A percentile compares a stretch with the other conserved stretches of the same genome.
phyloP scores from a whole-genome alignment of 1,140 invertebrate species.

The Leptinotarsa texana region DNA sequence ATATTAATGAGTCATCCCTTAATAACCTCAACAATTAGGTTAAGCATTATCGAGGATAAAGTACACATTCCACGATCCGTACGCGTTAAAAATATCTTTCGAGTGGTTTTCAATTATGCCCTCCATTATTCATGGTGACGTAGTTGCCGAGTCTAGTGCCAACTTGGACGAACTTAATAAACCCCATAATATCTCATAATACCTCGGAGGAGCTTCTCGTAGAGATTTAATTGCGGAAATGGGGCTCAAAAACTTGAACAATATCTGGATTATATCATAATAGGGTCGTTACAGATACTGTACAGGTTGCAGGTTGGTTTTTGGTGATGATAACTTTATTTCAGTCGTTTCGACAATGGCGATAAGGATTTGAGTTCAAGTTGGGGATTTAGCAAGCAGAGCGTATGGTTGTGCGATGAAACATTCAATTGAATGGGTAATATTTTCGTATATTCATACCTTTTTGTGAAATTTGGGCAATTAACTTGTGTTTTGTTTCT shows the following conservation, averaged over 20 bases:
- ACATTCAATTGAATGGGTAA: too few species aligned
- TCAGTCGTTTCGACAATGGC: too few species aligned
- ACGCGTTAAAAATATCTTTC: slow-evolving; percentile 1
- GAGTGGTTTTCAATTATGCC: slow-evolving; percentile 21
- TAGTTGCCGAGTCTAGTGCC: neutral
- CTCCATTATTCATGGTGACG: slow-evolving; percentile 15
- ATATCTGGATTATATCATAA: slow-evolving; percentile 30
- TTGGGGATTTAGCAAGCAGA: too few species aligned
- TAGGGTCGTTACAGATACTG: neutral
- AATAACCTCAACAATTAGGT: too few species aligned
- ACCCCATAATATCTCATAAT: slow-evolving; percentile 32
- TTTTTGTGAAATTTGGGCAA: too few species aligned
- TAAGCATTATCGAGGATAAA: neutral
- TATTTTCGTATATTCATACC: too few species aligned
- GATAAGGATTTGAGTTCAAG: too few species aligned
- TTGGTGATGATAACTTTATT: neutral
- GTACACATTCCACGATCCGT: neutral
- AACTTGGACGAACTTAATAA: slow-evolving; percentile 39
- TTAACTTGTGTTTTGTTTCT: too few species aligned
- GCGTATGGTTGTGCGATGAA: too few species aligned
- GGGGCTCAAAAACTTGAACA: slow-evolving; percentile 40
- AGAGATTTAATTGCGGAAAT: slow-evolving; percentile 42
- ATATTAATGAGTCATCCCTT: too few species aligned
- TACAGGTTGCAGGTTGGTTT: neutral
- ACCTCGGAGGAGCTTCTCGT: slow-evolving; percentile 30